Percentiles rank a stretch among this genome's conserved stretches.
phyloP scores from a whole-genome alignment of 2,888 invertebrate genomes.

The Tridacna gigas region DNA sequence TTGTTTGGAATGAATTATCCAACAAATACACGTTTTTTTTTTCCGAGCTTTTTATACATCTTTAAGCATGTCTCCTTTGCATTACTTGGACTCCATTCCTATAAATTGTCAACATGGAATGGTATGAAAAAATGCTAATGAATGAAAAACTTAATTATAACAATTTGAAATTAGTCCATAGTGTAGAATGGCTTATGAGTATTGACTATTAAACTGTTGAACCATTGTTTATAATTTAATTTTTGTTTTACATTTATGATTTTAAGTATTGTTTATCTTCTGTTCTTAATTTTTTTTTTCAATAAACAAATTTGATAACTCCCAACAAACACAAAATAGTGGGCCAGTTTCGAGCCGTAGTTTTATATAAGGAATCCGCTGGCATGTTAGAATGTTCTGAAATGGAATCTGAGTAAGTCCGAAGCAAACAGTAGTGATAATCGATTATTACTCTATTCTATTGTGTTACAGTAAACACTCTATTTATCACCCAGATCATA shows the following conservation, averaged over 20 bases:
- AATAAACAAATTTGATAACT: conserved; percentile 1
- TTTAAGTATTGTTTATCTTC: neutral
- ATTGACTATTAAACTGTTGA: neutral
- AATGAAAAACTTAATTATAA: neutral
- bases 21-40: no score
- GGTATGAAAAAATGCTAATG: neutral
- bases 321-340: conserved; percentile 11
- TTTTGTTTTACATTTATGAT: neutral
- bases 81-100: no score
- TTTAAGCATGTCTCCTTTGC: no score
- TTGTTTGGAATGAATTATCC: no score
- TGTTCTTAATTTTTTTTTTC: neutral
- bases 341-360: neutral
- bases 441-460: no score
- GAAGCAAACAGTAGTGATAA: neutral
- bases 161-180: neutral
- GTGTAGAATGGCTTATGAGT: neutral
- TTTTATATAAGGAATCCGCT: conserved; percentile 1
- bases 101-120: neutral
- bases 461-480: no score
- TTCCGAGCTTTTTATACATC: no score
- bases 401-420: conserved; percentile 5
- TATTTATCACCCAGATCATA: no score
- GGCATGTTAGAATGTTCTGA: neutral
- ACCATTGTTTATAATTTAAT: no score